phyloP scores from a whole-genome alignment of 2,888 invertebrate genomes.

The Drosophila quasianomalipes region DNA sequence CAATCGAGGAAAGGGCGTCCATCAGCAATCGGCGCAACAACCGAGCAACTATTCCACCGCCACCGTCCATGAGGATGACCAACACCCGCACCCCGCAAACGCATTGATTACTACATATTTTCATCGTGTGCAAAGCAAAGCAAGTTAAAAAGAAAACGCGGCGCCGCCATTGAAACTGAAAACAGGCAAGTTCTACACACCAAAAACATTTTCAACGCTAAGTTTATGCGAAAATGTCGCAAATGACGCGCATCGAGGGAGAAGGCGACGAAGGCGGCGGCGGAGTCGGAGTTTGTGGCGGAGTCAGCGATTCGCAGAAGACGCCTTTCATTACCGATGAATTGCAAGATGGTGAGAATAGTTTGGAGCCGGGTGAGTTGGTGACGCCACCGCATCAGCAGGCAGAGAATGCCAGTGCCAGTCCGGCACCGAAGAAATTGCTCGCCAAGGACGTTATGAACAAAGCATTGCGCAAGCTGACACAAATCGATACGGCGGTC shows the following conservation, averaged over 20 bases:
- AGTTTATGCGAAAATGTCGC: constrained; percentile 45
- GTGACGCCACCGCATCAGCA: constrained; percentile 82
- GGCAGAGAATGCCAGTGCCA: constrained; percentile 29
- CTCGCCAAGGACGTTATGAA: constrained; percentile 59
- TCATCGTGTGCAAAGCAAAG: constrained; percentile 42
- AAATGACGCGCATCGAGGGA: constrained; percentile 14
- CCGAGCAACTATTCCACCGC: constrained; percentile 25
- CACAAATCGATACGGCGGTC: constrained; percentile 47
- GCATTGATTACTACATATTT: constrained; percentile 65
- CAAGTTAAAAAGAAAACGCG: constrained; percentile 31
- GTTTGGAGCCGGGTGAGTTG: constrained; percentile 83
- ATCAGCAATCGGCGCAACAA: constrained; percentile 14
- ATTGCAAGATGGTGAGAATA: constrained; percentile 80
- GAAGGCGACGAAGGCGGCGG: not conserved
- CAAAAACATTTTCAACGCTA: constrained; percentile 10
- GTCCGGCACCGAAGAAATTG: constrained; percentile 47
- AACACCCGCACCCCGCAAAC: constrained; percentile 49
- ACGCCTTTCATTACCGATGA: constrained; percentile 54
- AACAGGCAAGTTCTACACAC: constrained; percentile 19
- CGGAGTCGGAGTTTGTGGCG: not conserved
- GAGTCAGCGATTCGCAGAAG: constrained; percentile 16
- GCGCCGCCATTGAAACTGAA: constrained; percentile 44
- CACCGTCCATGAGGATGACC: constrained; percentile 48
- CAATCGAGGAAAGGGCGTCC: constrained; percentile 21
- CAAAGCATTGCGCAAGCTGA: constrained; percentile 66